Conservation (phyloP, 2,888 invertebrate species). For the Drosophila siamana region DNA sequence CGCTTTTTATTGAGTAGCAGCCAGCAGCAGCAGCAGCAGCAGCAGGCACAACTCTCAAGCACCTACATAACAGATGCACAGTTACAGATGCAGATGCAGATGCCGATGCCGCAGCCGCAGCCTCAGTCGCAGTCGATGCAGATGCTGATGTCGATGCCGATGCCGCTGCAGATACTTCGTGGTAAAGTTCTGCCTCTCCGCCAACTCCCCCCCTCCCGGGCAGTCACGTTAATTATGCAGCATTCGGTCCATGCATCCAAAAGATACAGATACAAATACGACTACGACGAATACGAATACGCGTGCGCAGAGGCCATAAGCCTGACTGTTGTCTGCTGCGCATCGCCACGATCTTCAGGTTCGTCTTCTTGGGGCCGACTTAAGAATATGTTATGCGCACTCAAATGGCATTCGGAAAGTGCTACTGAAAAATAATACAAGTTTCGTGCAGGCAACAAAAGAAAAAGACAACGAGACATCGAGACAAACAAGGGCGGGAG, state of each 20-base stretch:
- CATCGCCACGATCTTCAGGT: slow-evolving; percentile 19
- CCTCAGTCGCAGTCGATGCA: slow-evolving; percentile 32
- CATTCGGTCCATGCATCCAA: slow-evolving; percentile 62
- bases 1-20: slow-evolving; percentile 57
- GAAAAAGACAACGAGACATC: slow-evolving; percentile 38
- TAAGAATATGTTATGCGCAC: slow-evolving; percentile 80
- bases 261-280: slow-evolving; percentile 63
- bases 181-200: slow-evolving; percentile 15
- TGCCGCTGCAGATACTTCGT: slow-evolving; percentile 69
- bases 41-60: slow-evolving; percentile 22
- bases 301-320: slow-evolving; percentile 70
- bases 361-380: slow-evolving; percentile 36
- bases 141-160: slow-evolving; percentile 26
- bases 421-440: slow-evolving; percentile 83
- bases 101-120: slow-evolving; percentile 47
- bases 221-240: slow-evolving; percentile 76
- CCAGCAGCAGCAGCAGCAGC: slow-evolving; percentile 3
- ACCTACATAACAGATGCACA: slow-evolving; percentile 49
- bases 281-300: slow-evolving; percentile 68
- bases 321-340: slow-evolving; percentile 13
- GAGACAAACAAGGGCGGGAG: slow-evolving; percentile 29
- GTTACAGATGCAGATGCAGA: slow-evolving; percentile 63
- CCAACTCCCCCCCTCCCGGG: slow-evolving; percentile 19
- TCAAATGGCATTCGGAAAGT: slow-evolving; percentile 82
- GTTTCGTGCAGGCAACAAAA: slow-evolving; percentile 74